Conservation (phyloP, 2,797 vertebrate species). For the Etheostoma nigrum region DNA sequence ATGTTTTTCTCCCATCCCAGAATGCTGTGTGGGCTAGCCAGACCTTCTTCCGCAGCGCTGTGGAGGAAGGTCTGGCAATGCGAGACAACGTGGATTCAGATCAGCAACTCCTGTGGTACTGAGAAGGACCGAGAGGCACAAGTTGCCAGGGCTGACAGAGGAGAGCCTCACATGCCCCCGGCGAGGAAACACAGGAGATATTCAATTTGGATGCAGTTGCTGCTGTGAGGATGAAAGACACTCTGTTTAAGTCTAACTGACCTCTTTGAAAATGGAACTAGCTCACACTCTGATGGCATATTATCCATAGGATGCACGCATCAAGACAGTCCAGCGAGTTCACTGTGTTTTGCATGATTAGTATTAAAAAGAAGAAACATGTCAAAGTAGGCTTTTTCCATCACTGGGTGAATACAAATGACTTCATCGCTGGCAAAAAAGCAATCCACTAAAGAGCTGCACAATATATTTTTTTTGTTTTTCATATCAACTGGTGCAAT, state of each 20-base stretch:
- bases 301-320: not conserved
- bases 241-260: not conserved
- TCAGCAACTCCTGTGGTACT: slow-evolving; percentile 23
- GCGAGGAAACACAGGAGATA: slow-evolving; percentile 20
- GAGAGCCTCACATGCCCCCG: slow-evolving; percentile 25
- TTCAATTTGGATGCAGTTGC: slow-evolving; percentile 36
- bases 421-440: not conserved
- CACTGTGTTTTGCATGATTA: not conserved
- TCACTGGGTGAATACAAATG: not conserved
- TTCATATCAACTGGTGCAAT: no score
- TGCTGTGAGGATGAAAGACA: slow-evolving; percentile 19
- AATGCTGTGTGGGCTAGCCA: no score
- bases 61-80: no score
- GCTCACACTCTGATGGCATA: slow-evolving; percentile 1
- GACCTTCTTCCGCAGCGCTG: no score
- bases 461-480: no score
- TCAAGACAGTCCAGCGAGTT: not conserved
- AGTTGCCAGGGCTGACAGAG: slow-evolving; percentile 31
- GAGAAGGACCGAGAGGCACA: slow-evolving; percentile 17
- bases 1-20: no score
- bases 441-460: not conserved
- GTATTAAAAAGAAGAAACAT: not conserved
- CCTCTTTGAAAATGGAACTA: not conserved
- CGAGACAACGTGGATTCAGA: slow-evolving; percentile 26
- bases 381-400: not conserved